Evolutionary conservation across 2,797 vertebrate genomes (phyloP), one percentile per base, ranked within the genome.

Genomic region (Aplochiton taeniatus): DNA sequence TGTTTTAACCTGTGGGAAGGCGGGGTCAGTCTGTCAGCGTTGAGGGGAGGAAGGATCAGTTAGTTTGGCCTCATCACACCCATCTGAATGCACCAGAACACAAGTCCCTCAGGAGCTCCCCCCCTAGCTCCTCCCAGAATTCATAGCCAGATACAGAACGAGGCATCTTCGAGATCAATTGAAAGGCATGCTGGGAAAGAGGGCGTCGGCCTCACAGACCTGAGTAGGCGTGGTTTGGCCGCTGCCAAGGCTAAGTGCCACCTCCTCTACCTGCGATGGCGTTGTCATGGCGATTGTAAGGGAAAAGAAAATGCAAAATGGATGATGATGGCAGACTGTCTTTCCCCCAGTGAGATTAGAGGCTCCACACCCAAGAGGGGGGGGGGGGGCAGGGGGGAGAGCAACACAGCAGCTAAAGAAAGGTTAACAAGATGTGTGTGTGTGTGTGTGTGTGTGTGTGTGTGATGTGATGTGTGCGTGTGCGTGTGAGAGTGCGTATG

Each of bases 131-230:
- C 6, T 31, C 20, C 47, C 61, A 14, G 48, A 41, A 47, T 16
- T 58, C 53, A 52, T 16, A 48, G 14, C 41, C 57, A 51, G 52
- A 16, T 51, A 44, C n/a, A 55, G 20, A 55, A 31, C 31, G 6
- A 31, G 3, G 6, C 8, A 43, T 62, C 11, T n/a, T 20, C n/a
- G n/a, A n/a, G n/a, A n/a, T n/a, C n/a, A n/a, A n/a, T 42, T 78
- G 19, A 58, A 76, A 76, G 77, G 77, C 74, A 89, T 87, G 79
- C 79, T 82, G 76, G 82, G 74, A 73, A 71, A 78, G 52, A 63
- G 79, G 71, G 44, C 69, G 11, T 8, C 69, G 18, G 75, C 55
- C 86, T 90, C 89, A 95, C 95, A 93, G 94, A 95, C 94, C 95
- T 96, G 90, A 51, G 74, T 68, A 76, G 79, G 78, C 54, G 85